A percentile compares a stretch with the other conserved stretches of the same genome.
Evolutionary conservation across 2,888 invertebrate genomes (phyloP).

Genomic region (Chrysolina oricalcia): DNA sequence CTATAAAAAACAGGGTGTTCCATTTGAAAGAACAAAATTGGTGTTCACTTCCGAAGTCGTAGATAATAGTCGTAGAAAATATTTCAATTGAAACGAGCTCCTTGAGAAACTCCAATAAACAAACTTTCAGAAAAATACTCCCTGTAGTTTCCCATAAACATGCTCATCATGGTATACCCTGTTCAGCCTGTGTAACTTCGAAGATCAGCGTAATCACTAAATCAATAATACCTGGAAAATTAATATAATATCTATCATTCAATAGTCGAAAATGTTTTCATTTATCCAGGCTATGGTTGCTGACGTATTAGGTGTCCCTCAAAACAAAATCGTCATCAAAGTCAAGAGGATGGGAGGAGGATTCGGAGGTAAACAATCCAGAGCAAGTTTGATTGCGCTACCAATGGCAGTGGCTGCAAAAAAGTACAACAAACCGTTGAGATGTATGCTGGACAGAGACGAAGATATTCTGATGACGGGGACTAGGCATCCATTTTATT

Average conservation of each 20-base stretch:
- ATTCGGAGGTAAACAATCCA: slow-evolving; percentile 95
- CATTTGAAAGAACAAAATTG: too few relatives aligned
- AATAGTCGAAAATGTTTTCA: neutral
- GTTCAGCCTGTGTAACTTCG: too few relatives aligned
- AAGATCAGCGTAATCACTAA: too few relatives aligned
- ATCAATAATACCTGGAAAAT: too few relatives aligned
- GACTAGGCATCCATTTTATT: slow-evolving; percentile 90
- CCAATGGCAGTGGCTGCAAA: slow-evolving; percentile 88
- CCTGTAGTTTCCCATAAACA: too few relatives aligned
- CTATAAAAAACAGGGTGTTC: too few relatives aligned
- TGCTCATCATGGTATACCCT: too few relatives aligned
- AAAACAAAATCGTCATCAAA: slow-evolving; percentile 82
- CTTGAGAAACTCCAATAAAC: too few relatives aligned
- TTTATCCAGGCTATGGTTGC: slow-evolving; percentile 77
- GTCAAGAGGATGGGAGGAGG: slow-evolving; percentile 95
- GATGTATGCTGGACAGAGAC: slow-evolving; percentile 92
- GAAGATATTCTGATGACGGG: slow-evolving; percentile 96
- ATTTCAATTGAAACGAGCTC: too few relatives aligned
- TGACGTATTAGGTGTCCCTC: slow-evolving; percentile 81
- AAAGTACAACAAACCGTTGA: slow-evolving; percentile 80
- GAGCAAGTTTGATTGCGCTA: slow-evolving; percentile 78
- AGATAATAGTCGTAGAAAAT: too few relatives aligned
- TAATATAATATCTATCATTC: neutral
- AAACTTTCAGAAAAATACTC: too few relatives aligned
- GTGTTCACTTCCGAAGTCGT: too few relatives aligned